Evolutionary conservation across 2,797 vertebrate species (phyloP).

Genomic region (Gambelia wislizenii): DNA sequence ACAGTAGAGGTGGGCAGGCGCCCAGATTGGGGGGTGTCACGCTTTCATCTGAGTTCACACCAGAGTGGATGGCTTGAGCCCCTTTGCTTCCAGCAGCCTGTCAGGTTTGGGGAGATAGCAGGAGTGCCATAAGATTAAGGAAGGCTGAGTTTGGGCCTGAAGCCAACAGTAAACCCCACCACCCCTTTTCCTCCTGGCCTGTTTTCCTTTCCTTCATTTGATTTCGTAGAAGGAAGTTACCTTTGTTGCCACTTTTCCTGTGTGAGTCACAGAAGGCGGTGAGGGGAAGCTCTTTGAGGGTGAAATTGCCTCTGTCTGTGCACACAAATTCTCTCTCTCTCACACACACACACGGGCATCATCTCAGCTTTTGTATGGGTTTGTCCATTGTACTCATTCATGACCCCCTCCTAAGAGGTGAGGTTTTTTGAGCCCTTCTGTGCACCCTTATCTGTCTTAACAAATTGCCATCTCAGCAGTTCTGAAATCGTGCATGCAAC

Average conservation of each 20-base stretch:
- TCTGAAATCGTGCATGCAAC: not conserved
- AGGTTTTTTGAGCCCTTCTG: not conserved
- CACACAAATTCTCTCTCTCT: too few species aligned
- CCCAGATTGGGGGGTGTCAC: fast-evolving
- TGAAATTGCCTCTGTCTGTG: not conserved
- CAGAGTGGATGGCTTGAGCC: not conserved
- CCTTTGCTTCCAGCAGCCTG: fast-evolving
- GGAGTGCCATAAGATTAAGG: not conserved
- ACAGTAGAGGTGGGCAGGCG: not conserved
- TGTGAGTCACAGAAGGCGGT: not conserved
- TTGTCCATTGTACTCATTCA: too few species aligned
- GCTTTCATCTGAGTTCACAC: fast-evolving
- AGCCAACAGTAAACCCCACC: not conserved
- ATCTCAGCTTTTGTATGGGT: too few species aligned
- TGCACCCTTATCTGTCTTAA: too few species aligned
- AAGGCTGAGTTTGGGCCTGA: not conserved
- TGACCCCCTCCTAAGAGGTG: not conserved
- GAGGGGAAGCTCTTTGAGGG: not conserved
- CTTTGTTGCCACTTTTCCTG: not conserved
- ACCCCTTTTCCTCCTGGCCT: not conserved
- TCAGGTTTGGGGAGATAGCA: not conserved
- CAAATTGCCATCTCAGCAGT: not conserved
- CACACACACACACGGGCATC: too few species aligned
- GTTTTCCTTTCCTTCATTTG: not conserved
- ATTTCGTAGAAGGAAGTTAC: not conserved